Conservation (phyloP, 2,888 invertebrate genomes). For the Epistrophe grossulariae region DNA sequence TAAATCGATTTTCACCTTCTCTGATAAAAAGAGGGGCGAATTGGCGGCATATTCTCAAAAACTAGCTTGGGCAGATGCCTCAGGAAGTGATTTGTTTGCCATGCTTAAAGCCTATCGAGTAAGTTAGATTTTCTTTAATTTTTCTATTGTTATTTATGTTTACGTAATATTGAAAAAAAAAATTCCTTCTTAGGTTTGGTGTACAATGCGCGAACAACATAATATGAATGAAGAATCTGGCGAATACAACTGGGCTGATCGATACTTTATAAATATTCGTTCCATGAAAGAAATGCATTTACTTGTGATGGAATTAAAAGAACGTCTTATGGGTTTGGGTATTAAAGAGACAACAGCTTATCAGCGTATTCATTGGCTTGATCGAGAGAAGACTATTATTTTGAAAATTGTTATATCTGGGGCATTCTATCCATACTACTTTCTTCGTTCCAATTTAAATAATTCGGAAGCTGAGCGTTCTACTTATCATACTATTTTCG, state of each 20-base stretch:
- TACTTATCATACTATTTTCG: slow-evolving; percentile 88
- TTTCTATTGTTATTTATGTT: not conserved
- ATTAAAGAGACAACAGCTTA: slow-evolving; percentile 85
- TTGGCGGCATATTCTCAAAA: slow-evolving; percentile 90
- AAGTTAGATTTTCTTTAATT: slow-evolving; percentile 38
- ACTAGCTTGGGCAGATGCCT: slow-evolving; percentile 92
- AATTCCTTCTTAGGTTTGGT: slow-evolving; percentile 90
- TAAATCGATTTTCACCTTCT: slow-evolving; percentile 91
- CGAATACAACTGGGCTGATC: slow-evolving; percentile 88
- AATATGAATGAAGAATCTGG: slow-evolving; percentile 84
- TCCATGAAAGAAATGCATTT: slow-evolving; percentile 90
- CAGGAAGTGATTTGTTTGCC: slow-evolving; percentile 92
- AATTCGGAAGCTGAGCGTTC: slow-evolving; percentile 87
- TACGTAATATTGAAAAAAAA: not conserved
- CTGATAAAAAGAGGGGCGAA: slow-evolving; percentile 86
- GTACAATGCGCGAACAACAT: slow-evolving; percentile 86
- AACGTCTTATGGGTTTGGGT: slow-evolving; percentile 86
- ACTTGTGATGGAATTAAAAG: slow-evolving; percentile 88
- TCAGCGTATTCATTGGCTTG: slow-evolving; percentile 83
- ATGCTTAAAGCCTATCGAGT: slow-evolving; percentile 92
- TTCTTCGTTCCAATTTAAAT: slow-evolving; percentile 85
- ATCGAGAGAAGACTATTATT: slow-evolving; percentile 86
- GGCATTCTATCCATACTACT: slow-evolving; percentile 97
- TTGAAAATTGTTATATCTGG: slow-evolving; percentile 86
- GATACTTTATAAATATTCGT: slow-evolving; percentile 89